Percentiles rank a stretch among this genome's conserved stretches.
phyloP scores from a whole-genome alignment of 1,140 invertebrate species.

The Armadillidium nasatum region DNA sequence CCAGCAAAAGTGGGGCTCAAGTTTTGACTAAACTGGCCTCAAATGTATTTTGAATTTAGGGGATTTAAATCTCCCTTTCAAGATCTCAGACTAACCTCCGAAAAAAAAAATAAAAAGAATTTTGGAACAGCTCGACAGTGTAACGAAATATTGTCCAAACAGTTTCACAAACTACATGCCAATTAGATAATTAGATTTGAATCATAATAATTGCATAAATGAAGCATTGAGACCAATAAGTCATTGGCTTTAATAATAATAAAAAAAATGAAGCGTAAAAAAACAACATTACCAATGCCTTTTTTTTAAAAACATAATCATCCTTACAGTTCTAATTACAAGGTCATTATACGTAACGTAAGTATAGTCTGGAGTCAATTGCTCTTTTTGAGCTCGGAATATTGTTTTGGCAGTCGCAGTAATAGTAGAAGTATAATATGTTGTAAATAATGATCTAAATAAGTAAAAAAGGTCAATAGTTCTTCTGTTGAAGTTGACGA shows the following conservation, averaged over 20 bases:
- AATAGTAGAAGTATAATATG: too few species aligned
- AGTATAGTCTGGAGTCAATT: too few species aligned
- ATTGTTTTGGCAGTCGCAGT: too few species aligned
- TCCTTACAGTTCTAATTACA: too few species aligned
- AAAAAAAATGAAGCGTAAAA: too few species aligned
- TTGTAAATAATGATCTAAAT: too few species aligned
- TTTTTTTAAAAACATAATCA: too few species aligned
- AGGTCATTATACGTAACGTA: too few species aligned
- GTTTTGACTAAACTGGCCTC: neutral
- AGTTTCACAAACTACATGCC: neutral
- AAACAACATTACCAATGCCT: too few species aligned
- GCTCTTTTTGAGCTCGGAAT: too few species aligned
- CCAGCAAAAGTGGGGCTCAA: slow-evolving; percentile 9
- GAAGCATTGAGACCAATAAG: neutral
- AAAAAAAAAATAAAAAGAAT: neutral
- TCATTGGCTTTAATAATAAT: neutral
- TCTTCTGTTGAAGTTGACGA: too few species aligned
- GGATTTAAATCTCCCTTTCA: neutral
- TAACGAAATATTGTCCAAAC: neutral
- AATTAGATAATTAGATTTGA: neutral
- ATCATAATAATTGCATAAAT: neutral
- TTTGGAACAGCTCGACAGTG: neutral
- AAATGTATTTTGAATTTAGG: neutral
- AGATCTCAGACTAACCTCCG: neutral
- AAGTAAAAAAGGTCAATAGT: too few species aligned